Evolutionary conservation across 2,797 vertebrate species (phyloP).

Genomic region (Sebastes paucispinis): DNA sequence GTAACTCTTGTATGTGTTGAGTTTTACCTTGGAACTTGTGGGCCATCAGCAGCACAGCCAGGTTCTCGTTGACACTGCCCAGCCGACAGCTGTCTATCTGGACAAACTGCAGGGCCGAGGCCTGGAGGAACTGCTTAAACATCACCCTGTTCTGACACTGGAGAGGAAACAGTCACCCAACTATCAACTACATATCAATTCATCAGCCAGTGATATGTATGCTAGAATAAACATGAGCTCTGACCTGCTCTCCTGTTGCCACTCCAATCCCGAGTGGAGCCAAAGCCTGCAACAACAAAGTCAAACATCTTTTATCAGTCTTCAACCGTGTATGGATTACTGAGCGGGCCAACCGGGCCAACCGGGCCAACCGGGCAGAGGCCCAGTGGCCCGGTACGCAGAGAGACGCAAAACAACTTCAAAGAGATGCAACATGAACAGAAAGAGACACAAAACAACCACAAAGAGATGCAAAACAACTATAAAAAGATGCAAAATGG

Average conservation of each 20-base stretch:
- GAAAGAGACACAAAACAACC: neutral
- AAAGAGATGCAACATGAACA: neutral
- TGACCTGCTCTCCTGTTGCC: constrained; percentile 86
- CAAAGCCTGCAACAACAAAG: constrained; percentile 78
- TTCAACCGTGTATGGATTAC: neutral
- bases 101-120: constrained; percentile 86
- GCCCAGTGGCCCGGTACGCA: no score
- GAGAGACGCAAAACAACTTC: neutral
- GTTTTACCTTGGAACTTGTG: constrained; percentile 84
- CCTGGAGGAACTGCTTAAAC: constrained; percentile 91
- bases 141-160: constrained; percentile 87
- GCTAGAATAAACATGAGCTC: neutral
- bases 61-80: constrained; percentile 89
- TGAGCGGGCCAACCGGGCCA: neutral
- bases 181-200: neutral
- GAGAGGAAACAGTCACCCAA: constrained; percentile 8
- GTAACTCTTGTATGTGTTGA: neutral
- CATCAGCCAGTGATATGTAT: neutral
- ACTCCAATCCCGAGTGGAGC: constrained; percentile 82
- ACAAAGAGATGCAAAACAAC: neutral
- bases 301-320: neutral
- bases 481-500: no score
- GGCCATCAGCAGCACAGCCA: constrained; percentile 87
- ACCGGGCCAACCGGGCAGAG: neutral
- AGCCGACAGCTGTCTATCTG: constrained; percentile 91